phyloP scores from a whole-genome alignment of 2,113 vertebrate species.

The Danionella cerebrum region DNA sequence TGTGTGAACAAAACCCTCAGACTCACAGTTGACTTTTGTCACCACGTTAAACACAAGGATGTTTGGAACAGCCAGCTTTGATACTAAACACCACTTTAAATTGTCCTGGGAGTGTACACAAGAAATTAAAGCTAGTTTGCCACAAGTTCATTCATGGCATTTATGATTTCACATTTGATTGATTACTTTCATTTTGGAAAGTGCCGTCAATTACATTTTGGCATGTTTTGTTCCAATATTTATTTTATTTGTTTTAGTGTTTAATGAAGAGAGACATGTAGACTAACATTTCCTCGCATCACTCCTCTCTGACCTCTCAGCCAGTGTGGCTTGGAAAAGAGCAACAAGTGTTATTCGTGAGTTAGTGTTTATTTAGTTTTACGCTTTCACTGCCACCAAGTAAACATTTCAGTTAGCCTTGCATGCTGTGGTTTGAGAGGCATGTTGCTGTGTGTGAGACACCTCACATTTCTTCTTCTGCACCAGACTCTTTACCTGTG shows the following conservation, averaged over 20 bases:
- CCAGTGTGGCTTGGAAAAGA: constrained; percentile 60
- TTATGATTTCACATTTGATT: too few species aligned
- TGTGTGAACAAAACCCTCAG: constrained; percentile 40
- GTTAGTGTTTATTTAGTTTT: constrained; percentile 57
- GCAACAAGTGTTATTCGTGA: constrained; percentile 61
- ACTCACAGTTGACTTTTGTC: constrained; percentile 28
- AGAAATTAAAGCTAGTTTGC: not conserved
- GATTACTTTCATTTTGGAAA: too few species aligned
- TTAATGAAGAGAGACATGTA: constrained; percentile 43
- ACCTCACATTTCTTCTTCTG: not conserved
- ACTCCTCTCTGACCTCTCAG: constrained; percentile 42
- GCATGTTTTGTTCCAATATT: too few species aligned
- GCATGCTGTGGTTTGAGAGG: constrained; percentile 7
- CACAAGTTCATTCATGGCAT: too few species aligned
- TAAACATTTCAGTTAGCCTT: constrained; percentile 45
- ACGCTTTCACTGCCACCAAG: constrained; percentile 48
- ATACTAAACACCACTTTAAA: not conserved
- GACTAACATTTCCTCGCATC: constrained; percentile 33
- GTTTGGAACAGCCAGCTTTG: constrained; percentile 16
- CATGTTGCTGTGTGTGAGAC: not conserved
- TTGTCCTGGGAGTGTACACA: not conserved
- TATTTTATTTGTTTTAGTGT: not conserved
- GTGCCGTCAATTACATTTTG: too few species aligned
- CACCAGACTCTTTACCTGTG: constrained; percentile 21
- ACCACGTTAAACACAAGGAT: constrained; percentile 17